Base-by-base conservation (phyloP, 2,888 invertebrate genomes). In the Darwinula stevensoni region DNA sequence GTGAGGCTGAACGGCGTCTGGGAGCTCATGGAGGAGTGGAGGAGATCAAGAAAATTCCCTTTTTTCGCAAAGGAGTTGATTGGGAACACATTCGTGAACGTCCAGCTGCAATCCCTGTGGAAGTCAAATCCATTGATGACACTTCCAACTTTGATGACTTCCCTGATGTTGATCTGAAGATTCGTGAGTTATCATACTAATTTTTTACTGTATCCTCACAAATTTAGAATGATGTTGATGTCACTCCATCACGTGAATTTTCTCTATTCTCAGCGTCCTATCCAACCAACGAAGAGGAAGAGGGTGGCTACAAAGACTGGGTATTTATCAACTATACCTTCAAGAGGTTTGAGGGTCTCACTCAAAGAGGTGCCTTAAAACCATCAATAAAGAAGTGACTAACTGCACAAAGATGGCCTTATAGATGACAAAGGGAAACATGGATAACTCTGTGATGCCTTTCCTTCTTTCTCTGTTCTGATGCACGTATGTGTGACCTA, bases 291-390 rank as follows among this genome's bases (percentile, higher is more conserved):
- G 82, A 82, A 48, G 78, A 80, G 38, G 82, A 82, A 54, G 67
- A 69, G 40, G 73, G 72, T 45, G 42, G 40, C 18, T 74, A 78
- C 56, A 91, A 91, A 59, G 91, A 94, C 62, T 94, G 94, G 84
- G 94, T 97, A 43, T 99, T 99, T 56, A 88, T 97, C 50, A 97
- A 99, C 60, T 99, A 97, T 58, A 99, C 97, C 38, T 99, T 91
- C 62, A 91, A 94, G 54, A 65, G 97, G 43, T 99, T 99, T 57
- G 94, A 99, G 57, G 91, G 86, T 16, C 62, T 88, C 39, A 86
- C 86, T 32, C 84, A 84, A 51, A 63, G 80, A 44, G 78, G 76
- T 13, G 38, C 38, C 16, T 22, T 32, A 17, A 35, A 30, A 29
- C 35, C 30, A 16, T 17, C 33, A 3, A 27, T 32, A 13, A 38